Percentiles rank a stretch among this genome's conserved stretches.
phyloP scores from a whole-genome alignment of 2,797 vertebrate genomes.

The Setipinna tenuifilis region DNA sequence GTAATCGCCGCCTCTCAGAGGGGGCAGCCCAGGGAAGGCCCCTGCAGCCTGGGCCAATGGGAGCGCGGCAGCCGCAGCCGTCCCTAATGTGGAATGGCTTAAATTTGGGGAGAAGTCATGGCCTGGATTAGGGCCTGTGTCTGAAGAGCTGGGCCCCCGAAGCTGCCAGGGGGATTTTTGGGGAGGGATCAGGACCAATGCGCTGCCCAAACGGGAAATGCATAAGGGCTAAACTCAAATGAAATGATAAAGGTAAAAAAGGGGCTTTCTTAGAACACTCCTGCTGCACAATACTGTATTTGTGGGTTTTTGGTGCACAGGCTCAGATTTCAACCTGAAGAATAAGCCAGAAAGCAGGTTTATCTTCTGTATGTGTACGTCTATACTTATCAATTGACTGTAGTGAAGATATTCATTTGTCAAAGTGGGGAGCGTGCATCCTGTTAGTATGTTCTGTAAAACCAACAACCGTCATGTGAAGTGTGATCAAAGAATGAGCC shows the following conservation, averaged over 20 bases:
- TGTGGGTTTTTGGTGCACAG: constrained; percentile 36
- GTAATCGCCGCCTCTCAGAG: constrained; percentile 48
- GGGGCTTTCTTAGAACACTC: constrained; percentile 39
- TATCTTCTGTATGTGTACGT: constrained; percentile 23
- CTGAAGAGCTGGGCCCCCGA: constrained; percentile 58
- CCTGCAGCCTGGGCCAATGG: constrained; percentile 51
- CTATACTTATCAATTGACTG: constrained; percentile 28
- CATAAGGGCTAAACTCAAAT: constrained; percentile 60
- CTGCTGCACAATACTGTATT: constrained; percentile 35
- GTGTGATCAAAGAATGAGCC: not conserved
- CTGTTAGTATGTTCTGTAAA: not conserved
- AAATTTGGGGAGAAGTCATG: constrained; percentile 62
- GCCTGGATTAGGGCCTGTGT: constrained; percentile 65
- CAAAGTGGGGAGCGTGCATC: not conserved
- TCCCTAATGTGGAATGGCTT: constrained; percentile 66
- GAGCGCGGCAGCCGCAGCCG: constrained; percentile 55
- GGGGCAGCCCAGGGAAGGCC: constrained; percentile 47
- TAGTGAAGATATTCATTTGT: not conserved
- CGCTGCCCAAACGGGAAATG: constrained; percentile 55
- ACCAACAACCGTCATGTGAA: not conserved
- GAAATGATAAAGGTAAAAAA: constrained; percentile 46
- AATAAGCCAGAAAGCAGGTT: constrained; percentile 42
- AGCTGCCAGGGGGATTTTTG: constrained; percentile 60
- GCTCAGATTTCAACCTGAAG: constrained; percentile 36
- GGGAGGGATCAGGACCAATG: constrained; percentile 56